Percentiles rank a stretch among this genome's conserved stretches.
Conservation (phyloP, 2,888 invertebrate species). For the Priocnemis perturbator region DNA sequence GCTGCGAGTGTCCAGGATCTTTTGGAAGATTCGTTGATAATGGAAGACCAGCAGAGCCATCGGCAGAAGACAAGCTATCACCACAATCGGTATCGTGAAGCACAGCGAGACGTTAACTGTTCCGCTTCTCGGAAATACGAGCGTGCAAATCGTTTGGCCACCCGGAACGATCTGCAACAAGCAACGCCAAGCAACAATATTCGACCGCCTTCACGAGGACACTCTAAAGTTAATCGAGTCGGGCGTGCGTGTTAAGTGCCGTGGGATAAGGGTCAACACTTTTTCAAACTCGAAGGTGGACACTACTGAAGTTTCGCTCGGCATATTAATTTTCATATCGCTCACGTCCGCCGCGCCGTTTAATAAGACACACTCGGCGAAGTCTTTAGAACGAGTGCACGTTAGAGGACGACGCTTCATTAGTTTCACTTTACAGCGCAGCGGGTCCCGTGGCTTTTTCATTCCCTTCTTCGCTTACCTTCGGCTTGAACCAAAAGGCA, state of each 20-base stretch:
- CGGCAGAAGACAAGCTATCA: constrained; percentile 77
- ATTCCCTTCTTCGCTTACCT: constrained; percentile 46
- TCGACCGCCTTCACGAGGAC: no score
- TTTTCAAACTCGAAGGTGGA: not conserved
- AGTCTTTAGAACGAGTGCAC: no score
- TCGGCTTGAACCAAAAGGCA: constrained; percentile 76
- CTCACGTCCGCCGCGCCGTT: no score
- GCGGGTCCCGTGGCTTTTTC: not conserved
- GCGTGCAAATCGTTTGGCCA: constrained; percentile 75
- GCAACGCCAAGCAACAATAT: no score
- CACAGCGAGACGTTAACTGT: constrained; percentile 75
- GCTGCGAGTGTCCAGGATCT: constrained; percentile 76
- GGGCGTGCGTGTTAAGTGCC: not conserved
- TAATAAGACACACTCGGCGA: no score
- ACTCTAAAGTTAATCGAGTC: constrained; percentile 4
- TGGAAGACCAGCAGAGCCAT: constrained; percentile 78
- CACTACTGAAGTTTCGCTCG: no score
- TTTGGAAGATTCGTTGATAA: constrained; percentile 78
- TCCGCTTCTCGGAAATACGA: constrained; percentile 77
- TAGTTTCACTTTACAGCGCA: no score
- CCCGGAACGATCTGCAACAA: constrained; percentile 50
- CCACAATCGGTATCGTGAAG: constrained; percentile 76
- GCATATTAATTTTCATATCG: no score
- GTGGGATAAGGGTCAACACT: not conserved
- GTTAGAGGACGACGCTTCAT: no score